Conservation (phyloP, 2,113 vertebrate genomes). For the Pterocles burchelli region DNA sequence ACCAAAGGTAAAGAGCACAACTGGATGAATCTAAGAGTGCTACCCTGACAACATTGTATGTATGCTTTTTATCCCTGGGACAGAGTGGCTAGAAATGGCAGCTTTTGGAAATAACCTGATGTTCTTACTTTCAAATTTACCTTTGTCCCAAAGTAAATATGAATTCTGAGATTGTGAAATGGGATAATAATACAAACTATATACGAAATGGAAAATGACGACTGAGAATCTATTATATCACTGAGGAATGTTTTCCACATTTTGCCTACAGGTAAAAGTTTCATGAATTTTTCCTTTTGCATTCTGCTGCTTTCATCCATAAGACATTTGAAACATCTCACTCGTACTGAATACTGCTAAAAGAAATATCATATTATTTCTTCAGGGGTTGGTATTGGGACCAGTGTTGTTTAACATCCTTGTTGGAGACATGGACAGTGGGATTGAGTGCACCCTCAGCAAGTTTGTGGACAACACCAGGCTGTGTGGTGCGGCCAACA, state of each 20-base stretch:
- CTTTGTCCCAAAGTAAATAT: background rate
- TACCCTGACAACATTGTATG: accelerated
- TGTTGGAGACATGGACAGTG: too few relatives aligned
- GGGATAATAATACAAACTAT: background rate
- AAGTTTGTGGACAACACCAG: too few relatives aligned
- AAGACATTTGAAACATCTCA: background rate
- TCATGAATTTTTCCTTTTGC: background rate
- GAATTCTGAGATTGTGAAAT: background rate
- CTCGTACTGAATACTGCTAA: background rate
- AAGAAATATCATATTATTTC: background rate
- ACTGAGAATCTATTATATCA: background rate
- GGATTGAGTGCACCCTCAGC: too few relatives aligned
- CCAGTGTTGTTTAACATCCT: too few relatives aligned
- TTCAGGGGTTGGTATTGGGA: too few relatives aligned
- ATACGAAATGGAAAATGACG: accelerated
- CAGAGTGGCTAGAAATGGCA: background rate
- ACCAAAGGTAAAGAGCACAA: background rate
- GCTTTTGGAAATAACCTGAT: background rate
- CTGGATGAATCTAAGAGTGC: accelerated
- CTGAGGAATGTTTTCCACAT: background rate
- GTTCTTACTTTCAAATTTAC: background rate
- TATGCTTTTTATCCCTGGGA: background rate
- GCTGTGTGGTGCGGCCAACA: too few relatives aligned
- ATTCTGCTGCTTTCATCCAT: background rate
- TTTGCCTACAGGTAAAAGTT: background rate